Base-by-base conservation (phyloP, 2,888 invertebrate genomes). In the Chalcosyrphus nemorum region DNA sequence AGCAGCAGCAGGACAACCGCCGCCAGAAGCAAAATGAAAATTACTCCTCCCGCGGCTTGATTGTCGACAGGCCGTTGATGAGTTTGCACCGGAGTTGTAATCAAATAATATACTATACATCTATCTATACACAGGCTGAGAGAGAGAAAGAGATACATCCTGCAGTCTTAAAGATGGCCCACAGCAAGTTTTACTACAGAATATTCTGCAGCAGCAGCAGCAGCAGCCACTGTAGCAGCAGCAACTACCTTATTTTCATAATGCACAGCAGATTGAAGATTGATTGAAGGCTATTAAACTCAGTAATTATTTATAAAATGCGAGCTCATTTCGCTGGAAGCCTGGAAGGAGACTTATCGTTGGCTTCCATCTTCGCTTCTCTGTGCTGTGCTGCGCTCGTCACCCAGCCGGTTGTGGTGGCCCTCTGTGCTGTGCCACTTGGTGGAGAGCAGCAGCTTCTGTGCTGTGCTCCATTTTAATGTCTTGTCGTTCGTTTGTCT, bases 161-260 rank as follows among this genome's bases (percentile, higher is more conserved):
- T n/a, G n/a, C n/a, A 47, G 82, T 81, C 86, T 80, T 81, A 45
- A 77, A 54, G n/a, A 84, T 84, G 70, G 80, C 84, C 84, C 68
- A 70, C 63, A 80, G 84, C 84, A 63, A 80, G 74, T 63, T 68
- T 56, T 29, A 52, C 15, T 38, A 50, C 35, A 35, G 45, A 24
- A 54, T 11, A n/a, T 38, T n/a, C 63, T 63, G 74, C 86, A 66
- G 74, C 72, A 56, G 59, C 80, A 80, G 87, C 87, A 86, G 87
- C 87, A n/a, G n/a, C n/a, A n/a, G n/a, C n/a, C n/a, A 17, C 63
- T 63, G 74, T 82, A 66, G 74, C 72, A 56, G 59, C 80, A 80
- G 87, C 87, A 86, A 87, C 87, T 87, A 87, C 87, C 87, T 87
- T 87, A 87, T 87, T 87, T 87, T 87, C 87, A 87, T 87, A 87